Base-by-base conservation (phyloP, 2,888 invertebrate genomes). In the Yponomeuta malinellus region DNA sequence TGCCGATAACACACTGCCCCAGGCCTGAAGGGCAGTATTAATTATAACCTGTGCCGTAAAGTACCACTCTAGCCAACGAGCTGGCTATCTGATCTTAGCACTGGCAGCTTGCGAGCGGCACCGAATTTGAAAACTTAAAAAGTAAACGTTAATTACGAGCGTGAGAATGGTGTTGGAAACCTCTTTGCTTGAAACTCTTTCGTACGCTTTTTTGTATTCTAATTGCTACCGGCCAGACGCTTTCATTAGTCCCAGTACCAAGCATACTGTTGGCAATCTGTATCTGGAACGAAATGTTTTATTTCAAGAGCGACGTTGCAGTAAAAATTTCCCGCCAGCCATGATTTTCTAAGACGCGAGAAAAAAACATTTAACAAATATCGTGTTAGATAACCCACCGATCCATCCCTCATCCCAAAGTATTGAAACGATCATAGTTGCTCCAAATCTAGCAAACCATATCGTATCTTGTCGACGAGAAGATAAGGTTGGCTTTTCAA, bases 301-400 rank as follows among this genome's bases (percentile, higher is more conserved):
- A 15, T 59, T 12, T 15, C 52, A 59, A 15, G 52, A 59, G 12
- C 15, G 43, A 43, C 43, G 43, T 5, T 43, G 43, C 6, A 43
- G 43, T 33, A 33, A 33, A 43, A 43, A 43, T 8, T 43, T 43
- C 43, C 8, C 8, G 43, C 43, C 43, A 75, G 72, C 75, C 75
- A 80, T 81, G 78, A 80, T 82, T 77, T 76, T 77, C 77, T 72
- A 73, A 74, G 74, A 79, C 78, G 79, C 77, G 73, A 72, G 73
- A 79, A 85, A 84, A 77, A 84, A 84, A 81, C 78, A 76, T 81
- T 83, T 81, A 79, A 83, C 81, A 85, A 86, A 86, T 81, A 87
- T 76, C 78, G 76, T 78, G 79, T 81, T 78, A 81, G 83, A 85
- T 82, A 83, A 77, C 77, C 76, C 78, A 77, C 72, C 77, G 77